These are phyloP conservation scores for Tiphia femorata DNA, from an alignment of 2,888 invertebrate species.

Conservation along the genomic window DNA sequence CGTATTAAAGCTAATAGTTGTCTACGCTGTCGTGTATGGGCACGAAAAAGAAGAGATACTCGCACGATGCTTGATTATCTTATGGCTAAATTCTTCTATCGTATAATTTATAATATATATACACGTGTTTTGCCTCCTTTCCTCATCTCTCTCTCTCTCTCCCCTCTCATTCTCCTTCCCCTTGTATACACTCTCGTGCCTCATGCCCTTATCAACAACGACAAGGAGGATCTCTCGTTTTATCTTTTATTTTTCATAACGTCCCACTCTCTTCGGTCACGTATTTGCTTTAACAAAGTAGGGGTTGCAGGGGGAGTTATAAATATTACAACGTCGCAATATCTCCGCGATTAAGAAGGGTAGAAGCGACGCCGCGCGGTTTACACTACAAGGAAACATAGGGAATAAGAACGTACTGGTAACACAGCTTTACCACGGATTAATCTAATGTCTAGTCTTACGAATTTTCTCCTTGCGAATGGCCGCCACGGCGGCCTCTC, in stretches of 20 bases:
- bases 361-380: too few relatives aligned
- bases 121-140: not conserved
- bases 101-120: conserved; percentile 8
- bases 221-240: not conserved
- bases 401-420: conserved; percentile 58
- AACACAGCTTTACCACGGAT: conserved; percentile 54
- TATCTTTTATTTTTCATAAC: conserved; percentile 4
- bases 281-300: not conserved
- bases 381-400: too few relatives aligned
- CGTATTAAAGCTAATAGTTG: conserved; percentile 12
- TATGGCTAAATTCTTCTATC: conserved; percentile 17
- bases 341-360: not conserved
- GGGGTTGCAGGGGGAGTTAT: not conserved
- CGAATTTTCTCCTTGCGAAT: conserved; percentile 10
- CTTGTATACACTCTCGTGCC: not conserved
- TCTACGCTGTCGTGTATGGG: not conserved
- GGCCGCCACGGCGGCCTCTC: conserved; percentile 1
- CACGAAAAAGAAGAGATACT: conserved; percentile 5
- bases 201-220: not conserved
- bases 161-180: not conserved
- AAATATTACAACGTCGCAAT: conserved; percentile 2
- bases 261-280: not conserved
- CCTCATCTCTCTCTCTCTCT: not conserved
- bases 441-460: conserved; percentile 41
- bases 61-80: conserved; percentile 9